phyloP scores from a whole-genome alignment of 2,113 vertebrate species.

The Oreotrochilus melanogaster region DNA sequence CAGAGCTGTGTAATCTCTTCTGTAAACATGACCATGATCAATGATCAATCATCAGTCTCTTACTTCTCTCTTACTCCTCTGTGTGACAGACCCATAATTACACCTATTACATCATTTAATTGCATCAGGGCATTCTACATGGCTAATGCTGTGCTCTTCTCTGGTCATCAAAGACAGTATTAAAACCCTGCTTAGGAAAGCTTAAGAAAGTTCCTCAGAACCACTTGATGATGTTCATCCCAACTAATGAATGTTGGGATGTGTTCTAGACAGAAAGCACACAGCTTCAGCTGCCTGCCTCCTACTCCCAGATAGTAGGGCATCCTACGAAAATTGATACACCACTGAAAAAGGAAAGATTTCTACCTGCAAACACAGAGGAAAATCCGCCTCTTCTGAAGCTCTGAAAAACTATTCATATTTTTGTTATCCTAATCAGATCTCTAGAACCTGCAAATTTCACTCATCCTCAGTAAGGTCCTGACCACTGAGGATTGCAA shows the following conservation, averaged over 20 bases:
- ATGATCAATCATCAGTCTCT: neutral
- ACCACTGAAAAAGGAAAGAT: neutral
- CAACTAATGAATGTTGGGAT: too few species aligned
- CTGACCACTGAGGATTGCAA: accelerated
- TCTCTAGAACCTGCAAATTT: neutral
- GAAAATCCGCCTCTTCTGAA: neutral
- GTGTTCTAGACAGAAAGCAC: neutral
- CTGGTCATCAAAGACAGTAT: neutral
- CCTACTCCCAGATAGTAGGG: neutral
- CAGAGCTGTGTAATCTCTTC: neutral
- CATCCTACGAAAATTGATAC: neutral
- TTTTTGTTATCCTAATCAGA: neutral
- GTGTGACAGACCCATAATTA: neutral
- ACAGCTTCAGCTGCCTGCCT: neutral
- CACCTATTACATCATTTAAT: neutral
- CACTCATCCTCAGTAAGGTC: neutral
- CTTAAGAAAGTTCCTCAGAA: neutral
- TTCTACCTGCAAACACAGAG: neutral
- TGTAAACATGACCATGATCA: neutral
- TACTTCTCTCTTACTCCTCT: neutral
- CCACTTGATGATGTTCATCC: neutral
- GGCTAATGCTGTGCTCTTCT: neutral
- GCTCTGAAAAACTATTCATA: neutral
- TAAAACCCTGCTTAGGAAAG: neutral
- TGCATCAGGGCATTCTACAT: neutral